Evolutionary conservation across 1,140 invertebrate species (phyloP).

Genomic region (Myzus persicae): DNA sequence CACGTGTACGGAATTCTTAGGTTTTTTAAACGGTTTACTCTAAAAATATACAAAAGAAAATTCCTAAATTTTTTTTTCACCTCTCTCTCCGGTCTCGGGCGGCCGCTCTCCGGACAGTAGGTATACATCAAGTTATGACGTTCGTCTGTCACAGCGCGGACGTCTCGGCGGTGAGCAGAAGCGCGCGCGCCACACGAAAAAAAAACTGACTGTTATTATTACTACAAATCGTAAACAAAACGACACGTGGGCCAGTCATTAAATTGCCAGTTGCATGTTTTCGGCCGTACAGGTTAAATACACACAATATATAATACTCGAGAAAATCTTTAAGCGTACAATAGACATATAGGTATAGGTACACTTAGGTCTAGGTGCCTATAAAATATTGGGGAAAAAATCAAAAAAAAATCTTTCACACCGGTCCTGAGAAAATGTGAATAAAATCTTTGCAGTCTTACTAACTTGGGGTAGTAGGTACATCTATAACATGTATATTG

Average conservation of each 20-base stretch:
- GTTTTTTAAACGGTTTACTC: conserved; percentile 33
- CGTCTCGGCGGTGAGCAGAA: background rate
- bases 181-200: background rate
- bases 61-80: background rate
- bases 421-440: no score
- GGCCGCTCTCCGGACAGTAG: background rate
- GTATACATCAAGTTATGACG: conserved; percentile 38
- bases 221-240: conserved; percentile 12
- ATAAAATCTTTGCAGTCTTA: no score
- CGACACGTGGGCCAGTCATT: background rate
- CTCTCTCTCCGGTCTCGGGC: background rate
- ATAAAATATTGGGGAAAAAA: no score
- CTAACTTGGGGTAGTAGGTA: no score
- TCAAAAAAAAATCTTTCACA: no score
- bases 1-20: background rate
- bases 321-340: no score
- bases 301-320: no score
- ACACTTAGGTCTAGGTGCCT: no score
- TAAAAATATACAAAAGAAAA: conserved; percentile 52
- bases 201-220: background rate
- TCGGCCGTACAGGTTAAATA: no score
- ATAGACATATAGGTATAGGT: no score
- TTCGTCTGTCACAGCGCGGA: conserved; percentile 26
- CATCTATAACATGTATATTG: no score
- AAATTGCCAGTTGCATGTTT: background rate